A percentile compares a stretch with the other conserved stretches of the same genome.
Evolutionary conservation across 2,113 vertebrate species (phyloP).

Genomic region (Motacilla alba): DNA sequence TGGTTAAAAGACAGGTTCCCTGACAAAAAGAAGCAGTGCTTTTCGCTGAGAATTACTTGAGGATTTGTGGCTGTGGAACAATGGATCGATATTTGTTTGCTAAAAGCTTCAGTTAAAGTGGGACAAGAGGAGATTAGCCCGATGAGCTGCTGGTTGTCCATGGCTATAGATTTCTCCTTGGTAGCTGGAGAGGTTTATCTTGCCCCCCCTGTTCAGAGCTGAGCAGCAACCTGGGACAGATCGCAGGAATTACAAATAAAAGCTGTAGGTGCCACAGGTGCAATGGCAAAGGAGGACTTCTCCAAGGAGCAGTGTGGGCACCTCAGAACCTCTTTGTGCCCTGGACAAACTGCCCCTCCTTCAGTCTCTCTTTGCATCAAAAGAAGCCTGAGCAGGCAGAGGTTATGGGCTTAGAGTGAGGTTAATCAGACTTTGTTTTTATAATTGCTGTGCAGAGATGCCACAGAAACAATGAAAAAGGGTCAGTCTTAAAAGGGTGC

Average conservation of each 20-base stretch:
- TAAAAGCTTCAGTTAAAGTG: conserved; percentile 29
- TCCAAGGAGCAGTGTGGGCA: background rate
- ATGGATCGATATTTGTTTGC: conserved; percentile 15
- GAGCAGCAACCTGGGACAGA: background rate
- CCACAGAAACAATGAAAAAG: background rate
- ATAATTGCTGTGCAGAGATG: background rate
- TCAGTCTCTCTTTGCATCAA: background rate
- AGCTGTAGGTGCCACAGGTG: background rate
- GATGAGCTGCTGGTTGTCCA: conserved; percentile 5
- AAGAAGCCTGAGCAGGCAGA: background rate
- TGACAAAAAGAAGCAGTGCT: background rate
- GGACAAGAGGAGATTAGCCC: conserved; percentile 54
- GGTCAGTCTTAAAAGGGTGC: background rate
- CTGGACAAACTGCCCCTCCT: background rate
- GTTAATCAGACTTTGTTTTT: background rate
- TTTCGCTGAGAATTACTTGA: background rate
- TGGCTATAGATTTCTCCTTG: background rate
- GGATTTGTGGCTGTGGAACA: conserved; percentile 36
- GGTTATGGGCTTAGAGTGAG: background rate
- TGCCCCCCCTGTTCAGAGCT: background rate
- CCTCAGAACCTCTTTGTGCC: background rate
- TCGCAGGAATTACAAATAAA: background rate
- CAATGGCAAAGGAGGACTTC: background rate
- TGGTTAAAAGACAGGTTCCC: background rate
- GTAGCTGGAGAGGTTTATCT: conserved; percentile 41